Evolutionary conservation across 2,888 invertebrate genomes (phyloP).

Genomic region (Acleris sparsana): DNA sequence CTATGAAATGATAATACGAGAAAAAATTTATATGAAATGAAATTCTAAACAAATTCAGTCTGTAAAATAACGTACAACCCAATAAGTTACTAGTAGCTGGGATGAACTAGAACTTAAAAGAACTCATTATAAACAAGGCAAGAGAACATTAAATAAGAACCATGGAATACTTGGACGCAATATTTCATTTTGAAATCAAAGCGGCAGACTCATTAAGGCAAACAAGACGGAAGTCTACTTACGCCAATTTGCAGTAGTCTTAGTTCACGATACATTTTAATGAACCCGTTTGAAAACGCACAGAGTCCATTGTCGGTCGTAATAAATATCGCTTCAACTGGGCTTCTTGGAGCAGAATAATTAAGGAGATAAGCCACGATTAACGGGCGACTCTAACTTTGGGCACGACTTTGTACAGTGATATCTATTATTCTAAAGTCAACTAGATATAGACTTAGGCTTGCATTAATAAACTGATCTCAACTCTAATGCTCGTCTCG

Average conservation of each 20-base stretch:
- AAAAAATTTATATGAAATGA: no score
- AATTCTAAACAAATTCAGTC: no score
- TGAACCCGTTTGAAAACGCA: conserved; percentile 53
- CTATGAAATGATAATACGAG: no score
- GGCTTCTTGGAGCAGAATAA: conserved; percentile 40
- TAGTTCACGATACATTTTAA: conserved; percentile 45
- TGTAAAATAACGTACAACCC: no score
- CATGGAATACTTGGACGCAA: conserved; percentile 14
- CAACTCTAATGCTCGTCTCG: no score
- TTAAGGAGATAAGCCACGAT: conserved; percentile 33
- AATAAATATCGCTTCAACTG: conserved; percentile 48
- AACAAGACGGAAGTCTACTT: conserved; percentile 33
- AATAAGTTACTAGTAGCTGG: no score
- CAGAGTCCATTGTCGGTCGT: conserved; percentile 48
- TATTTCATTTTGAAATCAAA: conserved; percentile 27
- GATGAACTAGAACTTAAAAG: no score
- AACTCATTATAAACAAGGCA: no score
- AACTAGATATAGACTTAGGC: conserved; percentile 18
- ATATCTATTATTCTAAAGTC: conserved; percentile 23
- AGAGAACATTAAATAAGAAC: conserved; percentile 2
- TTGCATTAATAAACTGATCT: no score
- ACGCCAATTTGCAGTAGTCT: conserved; percentile 37
- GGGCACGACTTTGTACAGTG: conserved; percentile 22
- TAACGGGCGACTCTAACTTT: conserved; percentile 32
- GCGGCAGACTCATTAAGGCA: conserved; percentile 30